Conservation (phyloP, 2,888 invertebrate species). For the Ophion slaviceki region DNA sequence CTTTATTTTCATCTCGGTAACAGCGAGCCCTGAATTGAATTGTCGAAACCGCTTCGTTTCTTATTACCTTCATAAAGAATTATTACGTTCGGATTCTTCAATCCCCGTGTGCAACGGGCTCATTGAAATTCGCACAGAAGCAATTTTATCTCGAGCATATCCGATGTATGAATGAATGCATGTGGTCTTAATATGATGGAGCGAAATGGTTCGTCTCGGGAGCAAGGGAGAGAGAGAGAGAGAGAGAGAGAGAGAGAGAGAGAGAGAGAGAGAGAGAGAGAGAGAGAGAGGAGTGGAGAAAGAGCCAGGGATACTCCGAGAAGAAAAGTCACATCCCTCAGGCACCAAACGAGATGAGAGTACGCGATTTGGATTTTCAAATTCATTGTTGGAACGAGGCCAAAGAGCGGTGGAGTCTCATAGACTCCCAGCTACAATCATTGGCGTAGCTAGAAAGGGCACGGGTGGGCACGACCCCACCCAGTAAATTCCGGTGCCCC, state of each 20-base stretch:
- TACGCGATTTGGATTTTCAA: constrained; percentile 63
- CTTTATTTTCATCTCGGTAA: neutral
- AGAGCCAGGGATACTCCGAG: constrained; percentile 5
- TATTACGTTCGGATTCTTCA: constrained; percentile 32
- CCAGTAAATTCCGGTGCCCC: too few species aligned
- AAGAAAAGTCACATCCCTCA: constrained; percentile 67
- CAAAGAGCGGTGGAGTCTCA: constrained; percentile 44
- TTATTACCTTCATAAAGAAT: constrained; percentile 59
- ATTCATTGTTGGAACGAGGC: constrained; percentile 59
- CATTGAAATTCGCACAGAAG: constrained; percentile 62
- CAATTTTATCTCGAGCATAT: constrained; percentile 63
- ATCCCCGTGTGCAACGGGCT: constrained; percentile 18
- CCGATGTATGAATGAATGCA: constrained; percentile 54
- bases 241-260: constrained; percentile 1
- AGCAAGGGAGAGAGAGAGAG: constrained; percentile 8
- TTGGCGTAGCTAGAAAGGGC: too few species aligned
- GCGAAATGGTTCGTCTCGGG: constrained; percentile 38
- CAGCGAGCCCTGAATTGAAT: constrained; percentile 27
- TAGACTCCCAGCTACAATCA: constrained; percentile 26
- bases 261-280: constrained; percentile 15
- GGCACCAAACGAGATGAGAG: constrained; percentile 55
- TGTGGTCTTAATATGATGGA: constrained; percentile 60
- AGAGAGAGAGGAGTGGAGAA: neutral
- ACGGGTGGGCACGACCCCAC: too few species aligned
- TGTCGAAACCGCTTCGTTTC: constrained; percentile 47